Evolutionary conservation across 2,888 invertebrate genomes (phyloP).

Genomic region (Diarsia dahlii): DNA sequence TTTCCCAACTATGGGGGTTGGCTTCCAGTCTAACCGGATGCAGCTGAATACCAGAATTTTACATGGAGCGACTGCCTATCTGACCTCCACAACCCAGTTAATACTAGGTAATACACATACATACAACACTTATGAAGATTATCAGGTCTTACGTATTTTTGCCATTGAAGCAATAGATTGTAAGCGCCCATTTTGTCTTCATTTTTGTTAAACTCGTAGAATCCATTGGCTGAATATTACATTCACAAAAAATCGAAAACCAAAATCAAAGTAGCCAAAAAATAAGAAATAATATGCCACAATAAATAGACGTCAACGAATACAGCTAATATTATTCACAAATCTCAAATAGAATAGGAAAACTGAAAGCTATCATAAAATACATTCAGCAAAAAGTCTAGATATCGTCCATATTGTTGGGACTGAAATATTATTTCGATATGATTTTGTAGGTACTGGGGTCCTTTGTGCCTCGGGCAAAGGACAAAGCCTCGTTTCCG

Average conservation of each 20-base stretch:
- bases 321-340: conserved; percentile 19
- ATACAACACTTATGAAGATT: neutral
- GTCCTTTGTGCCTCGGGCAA: conserved; percentile 3
- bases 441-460: conserved; percentile 1
- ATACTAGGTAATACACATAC: too few species aligned
- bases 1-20: too few species aligned
- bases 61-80: too few species aligned
- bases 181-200: neutral
- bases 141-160: neutral
- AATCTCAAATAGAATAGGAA: conserved; percentile 12
- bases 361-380: conserved; percentile 6
- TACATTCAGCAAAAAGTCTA: conserved; percentile 25
- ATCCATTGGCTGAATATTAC: neutral
- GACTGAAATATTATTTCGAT: conserved; percentile 23
- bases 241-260: neutral
- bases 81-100: too few species aligned
- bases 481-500: conserved; percentile 14
- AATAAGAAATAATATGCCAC: neutral
- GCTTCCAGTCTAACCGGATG: too few species aligned
- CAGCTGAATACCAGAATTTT: too few species aligned
- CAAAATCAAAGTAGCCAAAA: neutral
- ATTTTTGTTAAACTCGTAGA: neutral
- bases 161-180: neutral
- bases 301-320: conserved; percentile 4
- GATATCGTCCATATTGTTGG: neutral